Percentiles rank a stretch among this genome's conserved stretches.
Evolutionary conservation across 2,888 invertebrate genomes (phyloP).

Genomic region (Sericinus montela): DNA sequence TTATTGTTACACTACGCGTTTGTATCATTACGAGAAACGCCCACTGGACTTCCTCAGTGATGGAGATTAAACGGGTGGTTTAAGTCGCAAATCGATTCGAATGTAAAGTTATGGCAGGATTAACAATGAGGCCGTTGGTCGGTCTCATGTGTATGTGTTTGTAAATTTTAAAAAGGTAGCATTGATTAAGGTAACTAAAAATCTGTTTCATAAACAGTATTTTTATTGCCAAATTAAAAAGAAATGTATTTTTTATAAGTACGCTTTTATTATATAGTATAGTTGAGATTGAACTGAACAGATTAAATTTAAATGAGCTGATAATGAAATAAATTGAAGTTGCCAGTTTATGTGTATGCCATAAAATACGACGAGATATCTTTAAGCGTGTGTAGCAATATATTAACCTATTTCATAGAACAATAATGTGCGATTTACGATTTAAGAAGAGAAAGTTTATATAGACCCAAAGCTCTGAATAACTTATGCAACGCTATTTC

Average conservation of each 20-base stretch:
- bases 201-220: too few species aligned
- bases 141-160: neutral
- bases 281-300: neutral
- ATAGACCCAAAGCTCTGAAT: constrained; percentile 9
- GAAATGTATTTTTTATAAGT: too few species aligned
- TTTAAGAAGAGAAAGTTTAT: constrained; percentile 16
- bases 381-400: constrained; percentile 12
- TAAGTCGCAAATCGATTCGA: constrained; percentile 20
- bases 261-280: too few species aligned
- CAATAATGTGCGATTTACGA: constrained; percentile 17
- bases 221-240: neutral
- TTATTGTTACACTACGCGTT: constrained; percentile 44
- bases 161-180: too few species aligned
- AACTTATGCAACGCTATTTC: constrained; percentile 13
- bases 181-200: too few species aligned
- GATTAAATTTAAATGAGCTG: neutral
- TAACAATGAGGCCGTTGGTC: constrained; percentile 10
- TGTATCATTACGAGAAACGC: constrained; percentile 36
- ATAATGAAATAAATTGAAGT: neutral
- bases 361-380: constrained; percentile 8
- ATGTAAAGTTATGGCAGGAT: constrained; percentile 7
- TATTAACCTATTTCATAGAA: constrained; percentile 10
- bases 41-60: constrained; percentile 32
- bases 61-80: constrained; percentile 25
- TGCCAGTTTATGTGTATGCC: neutral